Percentiles rank a stretch among this genome's conserved stretches.
These are phyloP conservation scores for Cottus gobio DNA, from an alignment of 2,113 vertebrate genomes.

Conservation along the genomic window DNA sequence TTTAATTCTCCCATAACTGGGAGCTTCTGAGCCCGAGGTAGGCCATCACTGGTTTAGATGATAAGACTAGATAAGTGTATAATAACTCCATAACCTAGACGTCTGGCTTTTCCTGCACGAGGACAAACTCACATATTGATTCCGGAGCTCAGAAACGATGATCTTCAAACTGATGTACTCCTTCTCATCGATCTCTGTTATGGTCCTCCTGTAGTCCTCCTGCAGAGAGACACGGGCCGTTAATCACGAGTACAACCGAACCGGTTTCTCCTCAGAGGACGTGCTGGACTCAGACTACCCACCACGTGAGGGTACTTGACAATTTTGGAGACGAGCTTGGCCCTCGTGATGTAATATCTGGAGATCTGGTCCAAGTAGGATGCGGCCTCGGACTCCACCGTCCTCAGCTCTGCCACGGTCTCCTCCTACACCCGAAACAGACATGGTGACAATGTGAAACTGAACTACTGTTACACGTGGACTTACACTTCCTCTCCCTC, in stretches of 20 bases:
- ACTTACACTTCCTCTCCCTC: too few relatives aligned
- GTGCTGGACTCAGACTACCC: slow-evolving; percentile 69
- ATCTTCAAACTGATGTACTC: slow-evolving; percentile 17
- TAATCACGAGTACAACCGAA: neutral
- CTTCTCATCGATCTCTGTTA: slow-evolving; percentile 7
- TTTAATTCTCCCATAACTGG: too few relatives aligned
- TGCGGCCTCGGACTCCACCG: slow-evolving; percentile 92
- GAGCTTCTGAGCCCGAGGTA: too few relatives aligned
- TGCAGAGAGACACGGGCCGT: neutral
- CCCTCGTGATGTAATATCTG: slow-evolving; percentile 95
- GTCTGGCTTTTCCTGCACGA: neutral
- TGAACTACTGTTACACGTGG: too few relatives aligned
- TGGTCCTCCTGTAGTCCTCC: slow-evolving; percentile 25
- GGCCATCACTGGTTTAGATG: too few relatives aligned
- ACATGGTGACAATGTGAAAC: too few relatives aligned
- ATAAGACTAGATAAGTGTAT: too few relatives aligned
- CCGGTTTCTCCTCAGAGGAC: neutral
- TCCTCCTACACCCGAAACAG: slow-evolving; percentile 88
- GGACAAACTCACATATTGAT: slow-evolving; percentile 1
- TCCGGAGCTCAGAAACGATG: slow-evolving; percentile 13
- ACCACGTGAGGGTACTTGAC: slow-evolving; percentile 96
- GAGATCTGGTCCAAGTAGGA: slow-evolving; percentile 96
- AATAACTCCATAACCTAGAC: neutral
- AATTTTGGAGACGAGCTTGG: slow-evolving; percentile 95
- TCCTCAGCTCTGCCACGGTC: slow-evolving; percentile 92